Conservation (phyloP, 2,113 vertebrate species). For the Oreochromis tanganicae region DNA sequence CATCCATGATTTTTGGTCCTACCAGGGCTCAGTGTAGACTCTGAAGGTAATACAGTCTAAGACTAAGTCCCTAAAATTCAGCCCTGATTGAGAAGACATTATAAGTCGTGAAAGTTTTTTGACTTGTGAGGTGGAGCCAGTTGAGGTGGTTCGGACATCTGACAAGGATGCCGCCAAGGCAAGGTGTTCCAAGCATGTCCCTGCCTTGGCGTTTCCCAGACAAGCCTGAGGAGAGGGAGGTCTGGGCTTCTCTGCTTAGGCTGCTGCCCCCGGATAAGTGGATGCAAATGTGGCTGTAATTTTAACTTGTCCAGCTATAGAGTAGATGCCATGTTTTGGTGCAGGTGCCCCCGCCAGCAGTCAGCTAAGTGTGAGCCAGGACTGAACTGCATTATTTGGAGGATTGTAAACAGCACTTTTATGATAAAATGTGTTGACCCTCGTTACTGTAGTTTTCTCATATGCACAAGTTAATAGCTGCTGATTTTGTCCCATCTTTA, state of each 20-base stretch:
- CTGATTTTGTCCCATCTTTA: background rate
- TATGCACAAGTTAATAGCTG: background rate
- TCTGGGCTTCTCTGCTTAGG: background rate
- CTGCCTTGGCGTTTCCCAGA: background rate
- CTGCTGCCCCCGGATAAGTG: background rate
- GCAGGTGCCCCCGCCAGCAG: fast-evolving
- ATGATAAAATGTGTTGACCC: background rate
- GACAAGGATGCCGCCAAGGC: background rate
- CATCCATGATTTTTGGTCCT: too few species aligned
- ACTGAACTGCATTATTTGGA: background rate
- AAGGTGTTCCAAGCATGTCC: background rate
- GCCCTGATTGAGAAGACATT: background rate
- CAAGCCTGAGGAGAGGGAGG: background rate
- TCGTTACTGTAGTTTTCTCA: background rate
- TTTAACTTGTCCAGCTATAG: background rate
- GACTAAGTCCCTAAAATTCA: background rate
- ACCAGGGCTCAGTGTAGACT: background rate
- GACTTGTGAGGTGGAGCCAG: background rate
- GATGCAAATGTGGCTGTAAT: background rate
- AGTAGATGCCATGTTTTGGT: background rate
- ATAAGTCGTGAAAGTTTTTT: background rate
- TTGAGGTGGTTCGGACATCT: background rate
- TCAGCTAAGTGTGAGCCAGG: background rate
- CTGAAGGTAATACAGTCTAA: background rate
- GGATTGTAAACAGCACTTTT: background rate